Evolutionary conservation across 2,797 vertebrate species (phyloP).

Genomic region (Scolopax rusticola): DNA sequence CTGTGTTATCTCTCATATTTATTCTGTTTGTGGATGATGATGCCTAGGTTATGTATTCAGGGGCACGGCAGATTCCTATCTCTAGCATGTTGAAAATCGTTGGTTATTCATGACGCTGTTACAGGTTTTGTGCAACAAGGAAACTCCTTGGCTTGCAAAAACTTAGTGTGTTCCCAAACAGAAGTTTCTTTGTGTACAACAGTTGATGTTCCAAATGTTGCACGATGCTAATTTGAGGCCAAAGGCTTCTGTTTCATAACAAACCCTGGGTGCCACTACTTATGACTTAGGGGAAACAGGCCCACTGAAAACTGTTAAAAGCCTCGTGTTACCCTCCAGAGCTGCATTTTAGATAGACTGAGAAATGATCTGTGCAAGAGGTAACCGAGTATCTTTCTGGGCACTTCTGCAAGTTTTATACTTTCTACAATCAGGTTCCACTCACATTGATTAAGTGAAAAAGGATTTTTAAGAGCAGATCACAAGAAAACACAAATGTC

Average conservation of each 20-base stretch:
- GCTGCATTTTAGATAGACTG: neutral
- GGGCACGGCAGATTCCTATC: slow-evolving; percentile 34
- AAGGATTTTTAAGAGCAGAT: neutral
- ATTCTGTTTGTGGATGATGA: slow-evolving; percentile 19
- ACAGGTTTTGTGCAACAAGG: slow-evolving; percentile 61
- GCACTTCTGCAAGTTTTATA: neutral
- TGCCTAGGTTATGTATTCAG: slow-evolving; percentile 35
- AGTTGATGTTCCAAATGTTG: slow-evolving; percentile 64
- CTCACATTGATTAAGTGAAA: neutral
- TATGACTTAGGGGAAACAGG: slow-evolving; percentile 9
- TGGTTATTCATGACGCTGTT: slow-evolving; percentile 54
- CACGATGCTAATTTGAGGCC: slow-evolving; percentile 56
- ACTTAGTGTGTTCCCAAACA: slow-evolving; percentile 51
- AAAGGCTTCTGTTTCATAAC: slow-evolving; percentile 70
- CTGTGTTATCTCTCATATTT: slow-evolving; percentile 20
- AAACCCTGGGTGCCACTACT: slow-evolving; percentile 28
- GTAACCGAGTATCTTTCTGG: neutral
- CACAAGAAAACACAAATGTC: neutral
- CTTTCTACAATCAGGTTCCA: neutral
- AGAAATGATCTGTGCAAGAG: slow-evolving; percentile 14
- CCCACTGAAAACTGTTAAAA: slow-evolving; percentile 20
- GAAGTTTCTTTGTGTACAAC: slow-evolving; percentile 60
- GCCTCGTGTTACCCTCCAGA: slow-evolving; percentile 16
- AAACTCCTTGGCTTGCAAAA: slow-evolving; percentile 55
- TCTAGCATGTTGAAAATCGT: slow-evolving; percentile 60